Percentiles rank a stretch among this genome's conserved stretches.
phyloP scores from a whole-genome alignment of 1,140 invertebrate genomes.

The Anagrus nilaparvatae region DNA sequence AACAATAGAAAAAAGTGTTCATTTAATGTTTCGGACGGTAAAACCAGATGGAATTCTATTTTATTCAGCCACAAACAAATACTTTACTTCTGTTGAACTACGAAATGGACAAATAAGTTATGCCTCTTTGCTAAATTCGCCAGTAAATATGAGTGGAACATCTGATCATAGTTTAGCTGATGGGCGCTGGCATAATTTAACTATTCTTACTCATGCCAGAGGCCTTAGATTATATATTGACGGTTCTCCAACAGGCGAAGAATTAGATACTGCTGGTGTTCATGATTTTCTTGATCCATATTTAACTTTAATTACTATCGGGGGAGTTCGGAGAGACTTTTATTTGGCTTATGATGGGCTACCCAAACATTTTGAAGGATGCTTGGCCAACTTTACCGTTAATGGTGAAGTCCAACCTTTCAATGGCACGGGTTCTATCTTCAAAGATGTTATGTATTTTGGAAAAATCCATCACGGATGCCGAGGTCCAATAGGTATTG shows the following conservation, averaged over 20 bases:
- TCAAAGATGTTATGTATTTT: conserved; percentile 53
- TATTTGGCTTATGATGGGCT: conserved; percentile 42
- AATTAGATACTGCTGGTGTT: conserved; percentile 70
- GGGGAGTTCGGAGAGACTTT: conserved; percentile 51
- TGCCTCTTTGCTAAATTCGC: conserved; percentile 60
- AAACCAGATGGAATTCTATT: conserved; percentile 67
- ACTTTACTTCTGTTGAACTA: conserved; percentile 71
- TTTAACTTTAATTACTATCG: conserved; percentile 65
- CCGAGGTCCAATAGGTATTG: conserved; percentile 58
- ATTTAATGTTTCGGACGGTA: conserved; percentile 73
- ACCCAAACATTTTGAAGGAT: conserved; percentile 68
- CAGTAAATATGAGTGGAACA: conserved; percentile 70
- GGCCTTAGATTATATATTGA: conserved; percentile 63
- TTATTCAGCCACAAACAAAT: conserved; percentile 75
- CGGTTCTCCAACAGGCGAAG: conserved; percentile 61
- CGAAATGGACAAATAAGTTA: conserved; percentile 60
- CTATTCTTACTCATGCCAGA: conserved; percentile 55
- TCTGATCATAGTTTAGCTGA: conserved; percentile 53
- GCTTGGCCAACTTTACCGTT: conserved; percentile 78
- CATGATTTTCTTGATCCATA: conserved; percentile 90
- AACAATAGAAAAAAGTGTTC: conserved; percentile 56
- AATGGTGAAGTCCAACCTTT: conserved; percentile 84
- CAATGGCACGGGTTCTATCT: conserved; percentile 74
- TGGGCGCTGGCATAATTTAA: conserved; percentile 80
- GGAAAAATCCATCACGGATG: conserved; percentile 63